A percentile compares a stretch with the other conserved stretches of the same genome.
These are phyloP conservation scores for Cydia fagiglandana DNA, from an alignment of 1,140 invertebrate species.

Conservation along the genomic window DNA sequence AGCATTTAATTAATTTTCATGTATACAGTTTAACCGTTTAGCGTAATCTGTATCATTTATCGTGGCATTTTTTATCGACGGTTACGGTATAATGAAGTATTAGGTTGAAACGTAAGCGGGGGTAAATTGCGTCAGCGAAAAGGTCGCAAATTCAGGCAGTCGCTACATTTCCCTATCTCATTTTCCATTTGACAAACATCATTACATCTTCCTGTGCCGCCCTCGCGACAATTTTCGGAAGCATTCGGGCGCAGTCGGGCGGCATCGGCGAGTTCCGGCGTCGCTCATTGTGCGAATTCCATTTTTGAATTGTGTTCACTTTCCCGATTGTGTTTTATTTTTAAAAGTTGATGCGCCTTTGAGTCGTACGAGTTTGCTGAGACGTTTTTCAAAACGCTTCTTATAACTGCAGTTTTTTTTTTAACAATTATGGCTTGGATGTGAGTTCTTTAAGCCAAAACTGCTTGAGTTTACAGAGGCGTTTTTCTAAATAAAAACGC, in stretches of 20 bases:
- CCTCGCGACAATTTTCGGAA: slow-evolving; percentile 53
- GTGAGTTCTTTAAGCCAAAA: no score
- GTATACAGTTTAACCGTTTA: slow-evolving; percentile 19
- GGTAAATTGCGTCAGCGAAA: slow-evolving; percentile 40
- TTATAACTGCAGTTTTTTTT: neutral
- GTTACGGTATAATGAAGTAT: slow-evolving; percentile 23
- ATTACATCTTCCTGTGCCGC: slow-evolving; percentile 71
- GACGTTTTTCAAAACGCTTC: neutral
- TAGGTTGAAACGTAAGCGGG: slow-evolving; percentile 24
- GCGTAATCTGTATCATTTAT: slow-evolving; percentile 27
- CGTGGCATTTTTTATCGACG: slow-evolving; percentile 3
- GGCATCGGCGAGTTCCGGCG: slow-evolving; percentile 46
- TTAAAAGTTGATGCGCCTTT: slow-evolving; percentile 12
- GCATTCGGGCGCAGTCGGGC: slow-evolving; percentile 52
- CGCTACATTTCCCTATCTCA: slow-evolving; percentile 76
- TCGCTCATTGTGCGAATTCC: slow-evolving; percentile 40
- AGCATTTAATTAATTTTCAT: slow-evolving; percentile 43
- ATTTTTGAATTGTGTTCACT: slow-evolving; percentile 39
- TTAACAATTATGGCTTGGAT: no score
- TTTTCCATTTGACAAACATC: slow-evolving; percentile 79
- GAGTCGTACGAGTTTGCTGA: neutral
- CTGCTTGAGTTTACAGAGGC: neutral
- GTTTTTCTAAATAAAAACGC: slow-evolving; percentile 11
- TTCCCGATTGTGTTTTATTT: slow-evolving; percentile 13
- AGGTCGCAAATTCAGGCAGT: slow-evolving; percentile 59